phyloP scores from a whole-genome alignment of 2,797 vertebrate species.

The Chaenodraco wilsoni region DNA sequence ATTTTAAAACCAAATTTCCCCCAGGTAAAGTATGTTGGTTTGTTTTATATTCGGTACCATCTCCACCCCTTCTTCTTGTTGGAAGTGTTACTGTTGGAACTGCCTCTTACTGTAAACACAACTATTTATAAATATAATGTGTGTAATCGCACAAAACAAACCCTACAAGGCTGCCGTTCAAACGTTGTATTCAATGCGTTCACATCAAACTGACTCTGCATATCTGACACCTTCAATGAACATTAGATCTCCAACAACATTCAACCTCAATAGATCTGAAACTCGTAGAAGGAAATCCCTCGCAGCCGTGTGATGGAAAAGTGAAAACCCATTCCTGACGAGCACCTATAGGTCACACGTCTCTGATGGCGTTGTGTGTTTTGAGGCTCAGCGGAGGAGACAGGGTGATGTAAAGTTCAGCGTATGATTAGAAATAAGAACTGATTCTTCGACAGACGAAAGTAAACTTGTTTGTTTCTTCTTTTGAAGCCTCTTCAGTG shows the following conservation, averaged over 20 bases:
- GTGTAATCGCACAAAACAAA: no score
- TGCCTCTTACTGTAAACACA: no score
- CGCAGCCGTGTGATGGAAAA: background rate
- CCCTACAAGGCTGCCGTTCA: no score
- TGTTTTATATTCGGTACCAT: no score
- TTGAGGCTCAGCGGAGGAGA: constrained; percentile 12
- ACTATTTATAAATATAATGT: no score
- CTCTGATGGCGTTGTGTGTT: constrained; percentile 2
- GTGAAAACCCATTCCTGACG: background rate
- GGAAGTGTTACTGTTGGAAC: no score
- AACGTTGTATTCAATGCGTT: no score
- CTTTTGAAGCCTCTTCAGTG: background rate
- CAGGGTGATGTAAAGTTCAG: constrained; percentile 27
- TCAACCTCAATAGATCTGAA: background rate
- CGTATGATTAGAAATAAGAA: constrained; percentile 13
- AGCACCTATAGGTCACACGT: constrained; percentile 8
- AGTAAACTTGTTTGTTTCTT: constrained; percentile 6
- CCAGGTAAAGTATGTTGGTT: no score
- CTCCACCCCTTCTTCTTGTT: no score
- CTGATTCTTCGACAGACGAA: constrained; percentile 10
- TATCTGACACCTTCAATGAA: no score
- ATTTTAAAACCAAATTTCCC: no score
- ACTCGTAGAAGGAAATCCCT: background rate
- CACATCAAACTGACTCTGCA: no score
- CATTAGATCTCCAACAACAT: background rate